Conservation (phyloP, 2,113 vertebrate species). For the Arothron firmamentum region DNA sequence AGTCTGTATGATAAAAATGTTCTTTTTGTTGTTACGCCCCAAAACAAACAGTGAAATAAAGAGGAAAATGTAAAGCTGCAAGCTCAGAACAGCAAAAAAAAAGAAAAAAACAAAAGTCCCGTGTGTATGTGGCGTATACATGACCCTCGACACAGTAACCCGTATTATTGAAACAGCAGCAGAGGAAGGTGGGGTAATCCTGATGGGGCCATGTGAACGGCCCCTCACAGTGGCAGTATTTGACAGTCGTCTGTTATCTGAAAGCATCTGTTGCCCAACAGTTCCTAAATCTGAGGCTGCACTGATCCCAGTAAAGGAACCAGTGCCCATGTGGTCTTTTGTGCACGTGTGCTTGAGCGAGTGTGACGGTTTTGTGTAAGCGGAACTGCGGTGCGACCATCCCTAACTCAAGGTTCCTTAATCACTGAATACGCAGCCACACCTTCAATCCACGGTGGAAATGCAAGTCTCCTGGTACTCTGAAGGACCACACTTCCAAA, state of each 20-base stretch:
- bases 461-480: slow-evolving; percentile 13
- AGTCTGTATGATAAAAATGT: slow-evolving; percentile 28
- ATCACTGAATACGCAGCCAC: slow-evolving; percentile 16
- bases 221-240: slow-evolving; percentile 70
- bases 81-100: slow-evolving; percentile 51
- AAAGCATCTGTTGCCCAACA: slow-evolving; percentile 54
- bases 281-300: slow-evolving; percentile 55
- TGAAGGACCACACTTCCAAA: slow-evolving; percentile 37
- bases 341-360: slow-evolving; percentile 32
- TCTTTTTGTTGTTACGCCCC: slow-evolving; percentile 16
- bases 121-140: slow-evolving; percentile 49
- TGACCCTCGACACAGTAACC: slow-evolving; percentile 67
- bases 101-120: slow-evolving; percentile 46
- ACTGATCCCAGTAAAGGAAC: slow-evolving; percentile 38
- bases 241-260: slow-evolving; percentile 59
- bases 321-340: slow-evolving; percentile 38
- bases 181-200: slow-evolving; percentile 52
- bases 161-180: slow-evolving; percentile 75
- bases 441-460: slow-evolving; percentile 25
- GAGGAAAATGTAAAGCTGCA: slow-evolving; percentile 56
- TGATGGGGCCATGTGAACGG: slow-evolving; percentile 52
- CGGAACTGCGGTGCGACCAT: slow-evolving; percentile 1
- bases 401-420: slow-evolving; percentile 13
- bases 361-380: slow-evolving; percentile 19
- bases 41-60: slow-evolving; percentile 51